Evolutionary conservation across 2,888 invertebrate species (phyloP).

Genomic region (Synergus japonicus): DNA sequence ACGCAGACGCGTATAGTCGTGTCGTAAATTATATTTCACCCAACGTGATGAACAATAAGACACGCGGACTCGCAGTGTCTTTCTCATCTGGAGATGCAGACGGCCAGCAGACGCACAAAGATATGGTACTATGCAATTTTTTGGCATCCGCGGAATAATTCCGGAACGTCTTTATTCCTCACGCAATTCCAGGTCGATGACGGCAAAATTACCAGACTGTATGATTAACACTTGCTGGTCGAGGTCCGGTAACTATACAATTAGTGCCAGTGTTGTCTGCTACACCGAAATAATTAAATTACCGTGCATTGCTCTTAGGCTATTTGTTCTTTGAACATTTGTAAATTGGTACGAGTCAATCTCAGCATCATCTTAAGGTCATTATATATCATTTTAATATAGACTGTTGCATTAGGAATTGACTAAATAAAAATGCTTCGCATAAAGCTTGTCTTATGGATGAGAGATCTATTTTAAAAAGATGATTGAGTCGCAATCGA

Average conservation of each 20-base stretch:
- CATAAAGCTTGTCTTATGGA: not conserved
- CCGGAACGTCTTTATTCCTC: constrained; percentile 45
- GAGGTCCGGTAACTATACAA: constrained; percentile 16
- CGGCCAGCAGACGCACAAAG: constrained; percentile 52
- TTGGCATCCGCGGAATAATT: constrained; percentile 54
- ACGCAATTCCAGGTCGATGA: constrained; percentile 24
- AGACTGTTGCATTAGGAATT: too few species aligned
- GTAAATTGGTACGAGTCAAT: not conserved
- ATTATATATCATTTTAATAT: not conserved
- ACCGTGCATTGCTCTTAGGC: constrained; percentile 1
- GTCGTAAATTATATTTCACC: constrained; percentile 54
- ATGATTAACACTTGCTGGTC: constrained; percentile 20
- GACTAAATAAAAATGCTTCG: too few species aligned
- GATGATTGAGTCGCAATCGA: too few species aligned
- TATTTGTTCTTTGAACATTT: constrained; percentile 7
- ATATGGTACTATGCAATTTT: constrained; percentile 48
- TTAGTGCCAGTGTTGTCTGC: constrained; percentile 33
- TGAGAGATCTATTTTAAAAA: too few species aligned
- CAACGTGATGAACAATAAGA: constrained; percentile 53
- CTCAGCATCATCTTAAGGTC: not conserved
- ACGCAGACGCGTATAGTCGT: constrained; percentile 35
- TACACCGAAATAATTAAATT: constrained; percentile 24
- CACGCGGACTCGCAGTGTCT: constrained; percentile 36
- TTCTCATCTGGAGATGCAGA: constrained; percentile 46
- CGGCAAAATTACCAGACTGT: constrained; percentile 38